phyloP scores from a whole-genome alignment of 2,888 invertebrate species.

The Harpalus rubripes region DNA sequence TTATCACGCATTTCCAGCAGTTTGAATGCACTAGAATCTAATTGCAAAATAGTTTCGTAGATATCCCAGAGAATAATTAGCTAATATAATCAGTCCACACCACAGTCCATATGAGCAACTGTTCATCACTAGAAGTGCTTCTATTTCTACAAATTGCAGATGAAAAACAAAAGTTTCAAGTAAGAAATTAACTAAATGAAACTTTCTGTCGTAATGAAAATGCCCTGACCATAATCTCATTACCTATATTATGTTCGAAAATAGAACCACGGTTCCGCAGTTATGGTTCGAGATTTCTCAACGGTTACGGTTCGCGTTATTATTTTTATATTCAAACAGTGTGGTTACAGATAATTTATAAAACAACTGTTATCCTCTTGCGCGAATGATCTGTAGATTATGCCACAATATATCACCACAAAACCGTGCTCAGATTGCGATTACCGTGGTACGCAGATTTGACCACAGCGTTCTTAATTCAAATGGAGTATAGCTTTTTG shows the following conservation, averaged over 20 bases:
- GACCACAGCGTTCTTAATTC: too few species aligned
- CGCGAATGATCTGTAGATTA: too few species aligned
- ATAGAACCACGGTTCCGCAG: too few species aligned
- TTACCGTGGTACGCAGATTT: too few species aligned
- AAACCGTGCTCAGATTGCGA: too few species aligned
- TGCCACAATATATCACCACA: too few species aligned
- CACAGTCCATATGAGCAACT: neutral
- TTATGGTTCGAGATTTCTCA: too few species aligned
- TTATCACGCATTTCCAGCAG: neutral
- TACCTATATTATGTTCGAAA: neutral
- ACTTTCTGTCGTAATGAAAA: neutral
- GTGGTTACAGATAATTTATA: too few species aligned
- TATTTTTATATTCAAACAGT: too few species aligned
- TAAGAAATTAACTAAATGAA: neutral
- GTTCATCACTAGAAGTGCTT: neutral
- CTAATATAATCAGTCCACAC: neutral
- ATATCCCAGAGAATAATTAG: neutral
- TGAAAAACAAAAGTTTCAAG: conserved; percentile 2
- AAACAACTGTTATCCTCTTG: neutral
- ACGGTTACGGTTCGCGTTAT: too few species aligned
- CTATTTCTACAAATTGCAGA: neutral
- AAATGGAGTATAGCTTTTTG: too few species aligned
- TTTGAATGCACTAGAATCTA: neutral
- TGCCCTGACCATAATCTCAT: neutral
- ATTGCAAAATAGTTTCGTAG: neutral